A percentile compares a stretch with the other conserved stretches of the same genome.
phyloP scores from a whole-genome alignment of 2,797 vertebrate species.

The Rhinella marina region DNA sequence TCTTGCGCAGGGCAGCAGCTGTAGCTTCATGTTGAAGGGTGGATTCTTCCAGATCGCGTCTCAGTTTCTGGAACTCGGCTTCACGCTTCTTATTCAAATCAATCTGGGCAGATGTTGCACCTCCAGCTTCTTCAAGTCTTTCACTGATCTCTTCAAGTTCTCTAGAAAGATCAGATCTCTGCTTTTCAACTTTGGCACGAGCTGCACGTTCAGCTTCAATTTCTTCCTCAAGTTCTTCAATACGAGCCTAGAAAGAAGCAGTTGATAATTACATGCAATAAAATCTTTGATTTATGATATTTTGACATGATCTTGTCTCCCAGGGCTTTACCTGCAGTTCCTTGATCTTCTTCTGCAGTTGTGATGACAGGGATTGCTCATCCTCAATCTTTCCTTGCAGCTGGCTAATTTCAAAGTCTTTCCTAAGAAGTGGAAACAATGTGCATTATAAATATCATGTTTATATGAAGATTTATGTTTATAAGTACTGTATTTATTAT shows the following conservation, averaged over 20 bases:
- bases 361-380: constrained; percentile 81
- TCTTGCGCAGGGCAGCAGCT: constrained; percentile 68
- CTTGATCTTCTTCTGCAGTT: constrained; percentile 91
- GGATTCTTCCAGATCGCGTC: constrained; percentile 72
- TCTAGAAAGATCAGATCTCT: constrained; percentile 78
- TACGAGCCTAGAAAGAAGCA: constrained; percentile 77
- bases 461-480: too few species aligned
- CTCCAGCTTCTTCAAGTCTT: constrained; percentile 86
- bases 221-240: constrained; percentile 89
- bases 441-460: too few species aligned
- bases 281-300: too few species aligned
- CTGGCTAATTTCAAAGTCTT: constrained; percentile 87
- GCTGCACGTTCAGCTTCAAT: constrained; percentile 82
- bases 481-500: constrained; percentile 22
- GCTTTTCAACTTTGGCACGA: constrained; percentile 85
- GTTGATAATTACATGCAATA: too few species aligned
- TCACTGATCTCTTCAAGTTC: constrained; percentile 93
- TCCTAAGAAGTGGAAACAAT: constrained; percentile 69
- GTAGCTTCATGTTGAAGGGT: constrained; percentile 72
- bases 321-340: constrained; percentile 81
- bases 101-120: constrained; percentile 79
- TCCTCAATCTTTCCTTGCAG: constrained; percentile 85
- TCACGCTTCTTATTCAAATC: constrained; percentile 89
- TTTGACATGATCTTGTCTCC: too few species aligned
- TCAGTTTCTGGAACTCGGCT: constrained; percentile 85